Base-by-base conservation (phyloP, 2,797 vertebrate species). In the Phoebastria nigripes region DNA sequence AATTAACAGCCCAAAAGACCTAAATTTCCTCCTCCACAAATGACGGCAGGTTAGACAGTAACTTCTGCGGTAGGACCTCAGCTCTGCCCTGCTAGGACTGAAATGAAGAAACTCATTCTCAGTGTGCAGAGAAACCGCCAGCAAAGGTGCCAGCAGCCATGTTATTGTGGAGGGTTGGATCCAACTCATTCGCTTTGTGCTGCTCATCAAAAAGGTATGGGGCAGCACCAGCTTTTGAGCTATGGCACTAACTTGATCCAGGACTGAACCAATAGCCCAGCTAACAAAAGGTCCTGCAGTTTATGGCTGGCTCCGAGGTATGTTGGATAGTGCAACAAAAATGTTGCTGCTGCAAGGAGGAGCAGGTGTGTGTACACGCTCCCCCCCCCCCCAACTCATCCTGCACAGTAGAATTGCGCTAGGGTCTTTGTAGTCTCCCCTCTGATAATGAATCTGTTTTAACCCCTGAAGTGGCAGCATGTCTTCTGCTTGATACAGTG, bases 311-410 rank as follows among this genome's bases (percentile, higher is more conserved):
- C 26, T 84, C 39, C 0, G 2, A 42, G 24, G 15, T 47, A 61
- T 26, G 29, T 41, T 39, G 46, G 12, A 52, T 79, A 67, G 19
- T 3, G 6, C 29, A 80, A 73, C 6, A 28, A 66, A 73, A 70
- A 35, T 15, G 25, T 10, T 73, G n/a, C 12, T 84, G 42, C 31
- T 78, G 29, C 0, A 0, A 77, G 39, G 37, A 63, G 70, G 26
- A 66, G 66, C 25, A 72, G 37, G 9, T 37, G 12, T 52, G 44
- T 88, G 20, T 15, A 33, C 15, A 16, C 4, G 1, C 18, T 41
- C 7, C 5, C 5, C 17, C 0, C 6, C 25, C 15, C 8, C 44
- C 14, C 21, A 21, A 9, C 16, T 33, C 2, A 2, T 49, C n/a
- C 66, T 51, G n/a, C 35, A 33, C 19, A 55, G 44, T 0, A 0